Conservation (phyloP, 2,113 vertebrate species). For the Cheirogaleus medius region DNA sequence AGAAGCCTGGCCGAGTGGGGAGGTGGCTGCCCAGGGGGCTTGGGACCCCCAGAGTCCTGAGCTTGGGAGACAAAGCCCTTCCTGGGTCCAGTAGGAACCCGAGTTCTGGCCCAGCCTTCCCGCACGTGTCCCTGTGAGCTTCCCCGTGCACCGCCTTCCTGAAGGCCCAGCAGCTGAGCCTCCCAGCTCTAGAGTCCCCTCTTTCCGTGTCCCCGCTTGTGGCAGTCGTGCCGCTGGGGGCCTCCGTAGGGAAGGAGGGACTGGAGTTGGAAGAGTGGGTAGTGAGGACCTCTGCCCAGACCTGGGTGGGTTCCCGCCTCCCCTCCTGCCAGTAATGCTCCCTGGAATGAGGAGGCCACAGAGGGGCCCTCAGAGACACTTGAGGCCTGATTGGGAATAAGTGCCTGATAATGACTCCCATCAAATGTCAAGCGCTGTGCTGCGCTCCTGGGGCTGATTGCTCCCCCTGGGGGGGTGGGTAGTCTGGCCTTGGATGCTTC, state of each 20-base stretch:
- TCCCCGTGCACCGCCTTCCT: neutral
- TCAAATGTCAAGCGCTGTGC: constrained; percentile 87
- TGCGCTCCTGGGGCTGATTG: constrained; percentile 81
- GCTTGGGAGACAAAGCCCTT: neutral
- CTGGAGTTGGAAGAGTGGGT: neutral
- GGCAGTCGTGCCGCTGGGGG: neutral
- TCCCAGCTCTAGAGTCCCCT: neutral
- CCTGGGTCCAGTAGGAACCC: neutral
- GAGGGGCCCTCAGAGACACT: constrained; percentile 76
- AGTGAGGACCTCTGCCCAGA: neutral
- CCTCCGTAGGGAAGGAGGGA: neutral
- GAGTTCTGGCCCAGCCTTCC: neutral
- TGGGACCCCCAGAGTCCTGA: neutral
- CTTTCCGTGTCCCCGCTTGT: neutral
- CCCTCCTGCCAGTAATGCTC: neutral
- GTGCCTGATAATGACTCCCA: constrained; percentile 84
- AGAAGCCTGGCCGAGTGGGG: neutral
- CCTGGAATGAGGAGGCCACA: constrained; percentile 17
- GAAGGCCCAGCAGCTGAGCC: neutral
- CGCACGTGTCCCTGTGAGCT: neutral
- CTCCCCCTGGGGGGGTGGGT: neutral
- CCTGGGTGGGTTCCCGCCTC: neutral
- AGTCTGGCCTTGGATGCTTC: neutral
- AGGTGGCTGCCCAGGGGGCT: neutral
- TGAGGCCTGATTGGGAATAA: constrained; percentile 84